Evolutionary conservation across 2,888 invertebrate species (phyloP).

Genomic region (Rotaria macrura): DNA sequence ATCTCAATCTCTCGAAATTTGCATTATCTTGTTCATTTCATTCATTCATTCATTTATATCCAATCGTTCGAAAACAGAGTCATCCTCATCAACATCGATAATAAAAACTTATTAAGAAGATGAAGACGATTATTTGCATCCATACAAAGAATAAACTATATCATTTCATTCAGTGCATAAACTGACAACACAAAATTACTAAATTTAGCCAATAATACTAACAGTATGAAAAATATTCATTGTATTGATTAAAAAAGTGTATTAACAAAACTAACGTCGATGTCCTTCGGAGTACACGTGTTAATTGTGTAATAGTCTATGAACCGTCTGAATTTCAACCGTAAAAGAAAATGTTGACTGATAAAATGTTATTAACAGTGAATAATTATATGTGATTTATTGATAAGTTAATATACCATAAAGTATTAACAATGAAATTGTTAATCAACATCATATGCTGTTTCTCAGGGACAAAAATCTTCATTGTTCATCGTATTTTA

Average conservation of each 20-base stretch:
- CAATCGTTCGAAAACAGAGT: not conserved
- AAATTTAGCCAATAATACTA: not conserved
- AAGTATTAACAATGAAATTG: not conserved
- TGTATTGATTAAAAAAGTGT: not conserved
- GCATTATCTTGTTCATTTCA: not conserved
- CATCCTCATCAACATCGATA: not conserved
- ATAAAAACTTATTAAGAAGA: not conserved
- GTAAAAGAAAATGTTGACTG: not conserved
- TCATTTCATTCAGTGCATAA: conserved; percentile 21
- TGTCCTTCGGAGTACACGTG: not conserved
- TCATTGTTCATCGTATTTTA: too few species aligned
- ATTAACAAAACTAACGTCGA: conserved; percentile 2
- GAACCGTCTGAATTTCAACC: not conserved
- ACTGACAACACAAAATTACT: not conserved
- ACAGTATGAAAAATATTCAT: conserved; percentile 5
- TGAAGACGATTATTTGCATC: not conserved
- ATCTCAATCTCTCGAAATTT: conserved; percentile 4
- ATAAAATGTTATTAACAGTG: not conserved
- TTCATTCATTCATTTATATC: not conserved
- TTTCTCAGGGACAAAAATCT: not conserved
- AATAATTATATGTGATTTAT: not conserved
- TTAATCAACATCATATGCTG: conserved; percentile 14
- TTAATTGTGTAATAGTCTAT: not conserved
- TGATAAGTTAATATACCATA: not conserved
- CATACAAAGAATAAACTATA: conserved; percentile 22